These are phyloP conservation scores for Nemurella pictetii DNA, from an alignment of 2,888 invertebrate genomes.

Conservation along the genomic window DNA sequence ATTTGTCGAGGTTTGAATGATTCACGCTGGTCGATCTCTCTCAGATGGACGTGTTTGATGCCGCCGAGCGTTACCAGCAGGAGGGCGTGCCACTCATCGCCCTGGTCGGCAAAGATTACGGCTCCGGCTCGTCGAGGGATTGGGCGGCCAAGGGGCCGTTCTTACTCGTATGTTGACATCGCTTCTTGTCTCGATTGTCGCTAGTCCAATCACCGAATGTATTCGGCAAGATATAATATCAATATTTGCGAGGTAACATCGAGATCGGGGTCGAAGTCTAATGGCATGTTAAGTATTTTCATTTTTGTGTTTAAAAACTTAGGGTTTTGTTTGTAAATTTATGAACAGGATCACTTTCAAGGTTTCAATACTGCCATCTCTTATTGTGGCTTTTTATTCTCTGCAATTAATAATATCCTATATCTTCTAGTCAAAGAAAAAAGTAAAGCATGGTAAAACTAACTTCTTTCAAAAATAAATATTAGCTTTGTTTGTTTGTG, in stretches of 20 bases:
- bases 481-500: too few relatives aligned
- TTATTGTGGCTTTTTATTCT: not conserved
- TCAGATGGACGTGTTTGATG: conserved; percentile 91
- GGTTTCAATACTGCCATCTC: not conserved
- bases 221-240: not conserved
- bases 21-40: conserved; percentile 45
- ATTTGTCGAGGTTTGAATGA: too few relatives aligned
- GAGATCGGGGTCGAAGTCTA: too few relatives aligned
- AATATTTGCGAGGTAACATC: not conserved
- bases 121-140: conserved; percentile 95
- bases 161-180: conserved; percentile 68
- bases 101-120: conserved; percentile 96
- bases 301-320: not conserved
- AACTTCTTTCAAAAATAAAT: too few relatives aligned
- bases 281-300: too few relatives aligned
- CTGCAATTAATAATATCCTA: too few relatives aligned
- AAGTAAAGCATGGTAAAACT: too few relatives aligned
- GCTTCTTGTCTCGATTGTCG: not conserved
- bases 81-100: conserved; percentile 80
- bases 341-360: too few relatives aligned
- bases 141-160: conserved; percentile 99
- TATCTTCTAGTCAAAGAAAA: too few relatives aligned
- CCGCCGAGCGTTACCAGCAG: conserved; percentile 81
- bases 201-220: not conserved
- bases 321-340: not conserved